Conservation (phyloP, 2,888 invertebrate species). For the Leptopilina myrica region DNA sequence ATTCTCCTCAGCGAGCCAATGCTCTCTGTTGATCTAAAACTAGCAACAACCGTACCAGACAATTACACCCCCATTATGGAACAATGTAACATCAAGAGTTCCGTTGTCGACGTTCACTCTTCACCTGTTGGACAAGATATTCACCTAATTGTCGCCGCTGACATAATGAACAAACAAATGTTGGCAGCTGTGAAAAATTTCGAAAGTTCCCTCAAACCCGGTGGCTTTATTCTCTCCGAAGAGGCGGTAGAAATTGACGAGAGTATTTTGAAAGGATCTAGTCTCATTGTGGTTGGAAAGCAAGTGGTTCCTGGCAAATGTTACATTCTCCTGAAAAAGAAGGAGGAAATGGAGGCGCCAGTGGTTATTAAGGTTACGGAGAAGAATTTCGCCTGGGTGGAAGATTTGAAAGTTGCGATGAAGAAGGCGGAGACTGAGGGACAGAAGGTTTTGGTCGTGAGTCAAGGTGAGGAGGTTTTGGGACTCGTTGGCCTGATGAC, state of each 20-base stretch:
- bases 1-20: conserved; percentile 86
- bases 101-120: conserved; percentile 80
- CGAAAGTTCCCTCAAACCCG: conserved; percentile 81
- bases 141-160: conserved; percentile 83
- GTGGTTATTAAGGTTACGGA: conserved; percentile 84
- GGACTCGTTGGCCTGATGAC: conserved; percentile 94
- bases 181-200: conserved; percentile 79
- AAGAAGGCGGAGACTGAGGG: conserved; percentile 81
- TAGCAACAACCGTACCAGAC: conserved; percentile 79
- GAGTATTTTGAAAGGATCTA: conserved; percentile 65
- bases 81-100: conserved; percentile 82
- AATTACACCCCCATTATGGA: conserved; percentile 79
- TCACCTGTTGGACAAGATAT: conserved; percentile 82
- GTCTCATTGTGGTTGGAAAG: conserved; percentile 80
- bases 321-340: conserved; percentile 83
- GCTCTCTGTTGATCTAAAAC: conserved; percentile 80
- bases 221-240: conserved; percentile 86
- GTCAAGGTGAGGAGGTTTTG: conserved; percentile 83
- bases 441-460: conserved; percentile 83
- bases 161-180: conserved; percentile 81
- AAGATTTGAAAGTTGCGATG: conserved; percentile 86
- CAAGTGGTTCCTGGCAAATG: conserved; percentile 82
- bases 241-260: conserved; percentile 78
- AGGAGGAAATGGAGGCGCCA: conserved; percentile 71
- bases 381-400: conserved; percentile 88